A percentile compares a stretch with the other conserved stretches of the same genome.
These are phyloP conservation scores for Chaitophorus viminalis DNA, from an alignment of 2,888 invertebrate genomes.

Conservation along the genomic window DNA sequence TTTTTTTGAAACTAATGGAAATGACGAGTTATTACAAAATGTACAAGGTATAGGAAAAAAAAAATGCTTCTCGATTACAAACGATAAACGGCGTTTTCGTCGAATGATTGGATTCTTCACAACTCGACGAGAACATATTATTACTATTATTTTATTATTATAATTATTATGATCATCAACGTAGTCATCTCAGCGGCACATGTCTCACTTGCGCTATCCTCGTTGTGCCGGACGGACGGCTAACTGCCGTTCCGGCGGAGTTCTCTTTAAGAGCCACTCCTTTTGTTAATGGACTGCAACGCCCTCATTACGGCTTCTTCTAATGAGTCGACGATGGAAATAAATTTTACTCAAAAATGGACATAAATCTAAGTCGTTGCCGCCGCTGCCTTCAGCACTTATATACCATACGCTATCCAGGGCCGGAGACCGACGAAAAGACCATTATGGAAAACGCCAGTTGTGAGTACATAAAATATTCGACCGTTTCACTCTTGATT, in stretches of 20 bases:
- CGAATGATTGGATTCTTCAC: not conserved
- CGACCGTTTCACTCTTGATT: not conserved
- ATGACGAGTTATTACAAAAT: not conserved
- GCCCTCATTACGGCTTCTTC: conserved; percentile 40
- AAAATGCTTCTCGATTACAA: not conserved
- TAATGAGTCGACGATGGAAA: conserved; percentile 43
- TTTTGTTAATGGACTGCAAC: conserved; percentile 49
- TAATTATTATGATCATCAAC: conserved; percentile 1
- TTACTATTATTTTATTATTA: not conserved
- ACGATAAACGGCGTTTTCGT: not conserved
- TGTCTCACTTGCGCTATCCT: not conserved
- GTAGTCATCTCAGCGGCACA: not conserved
- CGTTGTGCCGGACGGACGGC: not conserved
- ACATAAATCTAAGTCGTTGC: conserved; percentile 40
- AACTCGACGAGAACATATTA: not conserved
- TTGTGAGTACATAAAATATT: not conserved
- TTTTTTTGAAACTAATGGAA: not conserved
- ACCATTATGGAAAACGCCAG: conserved; percentile 1
- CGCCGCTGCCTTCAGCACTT: not conserved
- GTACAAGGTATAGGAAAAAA: not conserved
- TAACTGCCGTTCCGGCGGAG: conserved; percentile 12
- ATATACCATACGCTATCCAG: not conserved
- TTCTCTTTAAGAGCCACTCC: conserved; percentile 17
- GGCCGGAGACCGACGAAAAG: not conserved
- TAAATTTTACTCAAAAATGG: conserved; percentile 29